Base-by-base conservation (phyloP, 2,113 vertebrate species). In the Neodontobutis hainanensis region DNA sequence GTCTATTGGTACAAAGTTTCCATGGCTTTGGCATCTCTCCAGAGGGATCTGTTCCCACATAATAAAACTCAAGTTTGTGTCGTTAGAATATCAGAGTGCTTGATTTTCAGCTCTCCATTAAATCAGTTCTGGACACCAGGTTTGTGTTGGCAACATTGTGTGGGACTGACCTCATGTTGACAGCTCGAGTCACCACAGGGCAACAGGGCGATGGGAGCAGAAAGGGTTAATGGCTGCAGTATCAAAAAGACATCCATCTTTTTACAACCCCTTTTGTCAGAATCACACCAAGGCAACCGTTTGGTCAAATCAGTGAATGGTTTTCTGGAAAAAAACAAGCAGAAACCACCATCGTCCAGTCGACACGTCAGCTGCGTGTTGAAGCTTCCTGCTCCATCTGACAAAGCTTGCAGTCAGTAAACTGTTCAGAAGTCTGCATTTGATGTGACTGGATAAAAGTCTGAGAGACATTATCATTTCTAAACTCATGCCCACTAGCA, bases 141-240 rank as follows among this genome's bases (percentile, higher is more conserved):
- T 81, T 90, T 90, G 80, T 90, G 88, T 88, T 78, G 52, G 69
- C 65, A 64, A 88, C 83, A 27, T 84, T 75, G 50, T 81, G 79
- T 84, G 75, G 76, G 83, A 86, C 73, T 53, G 52, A 45, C 81
- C 89, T 80, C 86, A 82, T 89, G 86, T 83, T 89, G 89, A 90
- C 87, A 89, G 82, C 82, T 87, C 67, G 59, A 85, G 77, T 91
- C 88, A 88, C 73, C 82, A 53, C 44, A 8, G 64, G 47, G 77
- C 64, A 75, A 82, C 49, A 38, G 75, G 82, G 70, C 62, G 75
- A 52, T 64, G 62, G 35, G 52, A 45, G 58, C 59, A 40, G 19
- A 63, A 51, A 42, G 61, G 68, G 62, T 19, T 40, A 11, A 34
- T 38, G 11, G 6, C 49, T 9, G 10, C 47, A 45, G 47, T 59